These are phyloP conservation scores for Orchestia grillus DNA, from an alignment of 1,140 invertebrate genomes.

Conservation along the genomic window DNA sequence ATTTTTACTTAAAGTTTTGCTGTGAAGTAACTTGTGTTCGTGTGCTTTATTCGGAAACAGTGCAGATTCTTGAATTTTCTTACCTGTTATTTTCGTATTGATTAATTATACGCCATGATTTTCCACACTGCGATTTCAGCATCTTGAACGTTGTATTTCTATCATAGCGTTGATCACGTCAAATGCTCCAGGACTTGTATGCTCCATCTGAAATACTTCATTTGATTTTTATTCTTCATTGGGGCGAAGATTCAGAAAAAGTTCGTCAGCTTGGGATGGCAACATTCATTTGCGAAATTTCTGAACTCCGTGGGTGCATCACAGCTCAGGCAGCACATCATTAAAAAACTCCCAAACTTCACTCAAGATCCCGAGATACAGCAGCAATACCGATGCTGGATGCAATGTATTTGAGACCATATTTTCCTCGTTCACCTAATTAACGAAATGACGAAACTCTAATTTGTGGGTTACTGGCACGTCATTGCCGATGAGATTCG, in stretches of 20 bases:
- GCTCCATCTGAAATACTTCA: not conserved
- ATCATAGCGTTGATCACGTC: not conserved
- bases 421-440: not conserved
- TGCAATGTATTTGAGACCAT: not conserved
- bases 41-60: not conserved
- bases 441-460: not conserved
- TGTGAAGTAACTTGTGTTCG: not conserved
- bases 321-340: not conserved
- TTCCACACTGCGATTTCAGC: no score
- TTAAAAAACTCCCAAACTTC: not conserved
- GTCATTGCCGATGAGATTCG: no score
- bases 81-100: not conserved
- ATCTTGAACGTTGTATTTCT: not conserved
- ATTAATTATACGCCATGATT: no score
- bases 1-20: not conserved
- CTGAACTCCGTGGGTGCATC: not conserved
- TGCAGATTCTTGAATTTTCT: not conserved
- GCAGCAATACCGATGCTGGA: not conserved
- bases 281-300: not conserved
- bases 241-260: not conserved
- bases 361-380: not conserved
- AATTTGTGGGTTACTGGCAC: not conserved
- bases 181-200: not conserved
- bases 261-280: not conserved
- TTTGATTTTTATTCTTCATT: not conserved